Conservation (phyloP, 2,888 invertebrate species). For the Drosophila ustulata region DNA sequence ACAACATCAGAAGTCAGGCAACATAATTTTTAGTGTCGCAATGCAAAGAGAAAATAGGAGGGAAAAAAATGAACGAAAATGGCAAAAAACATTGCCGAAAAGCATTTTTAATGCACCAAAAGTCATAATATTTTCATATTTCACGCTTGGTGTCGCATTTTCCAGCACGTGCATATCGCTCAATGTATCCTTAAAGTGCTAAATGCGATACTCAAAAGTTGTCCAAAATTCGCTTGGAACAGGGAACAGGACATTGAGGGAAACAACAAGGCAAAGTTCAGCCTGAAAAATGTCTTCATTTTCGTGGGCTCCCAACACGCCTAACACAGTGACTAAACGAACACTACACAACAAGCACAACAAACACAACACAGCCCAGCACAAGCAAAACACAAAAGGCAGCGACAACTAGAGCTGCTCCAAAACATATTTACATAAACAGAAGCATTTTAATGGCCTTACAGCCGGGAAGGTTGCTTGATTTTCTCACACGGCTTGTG, state of each 20-base stretch:
- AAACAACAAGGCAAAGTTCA: constrained; percentile 55
- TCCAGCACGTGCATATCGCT: constrained; percentile 45
- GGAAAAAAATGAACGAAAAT: background rate
- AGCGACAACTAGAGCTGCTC: constrained; percentile 34
- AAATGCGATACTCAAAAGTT: constrained; percentile 45
- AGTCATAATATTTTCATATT: constrained; percentile 75
- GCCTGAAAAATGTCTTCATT: constrained; percentile 68
- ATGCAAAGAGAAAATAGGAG: constrained; percentile 9
- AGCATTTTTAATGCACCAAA: constrained; percentile 71
- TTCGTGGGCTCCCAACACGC: constrained; percentile 54
- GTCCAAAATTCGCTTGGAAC: constrained; percentile 25
- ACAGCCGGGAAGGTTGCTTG: background rate
- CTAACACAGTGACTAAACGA: constrained; percentile 55
- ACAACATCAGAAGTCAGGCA: constrained; percentile 47
- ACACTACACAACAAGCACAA: constrained; percentile 13
- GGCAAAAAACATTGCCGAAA: constrained; percentile 35
- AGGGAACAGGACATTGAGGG: constrained; percentile 3
- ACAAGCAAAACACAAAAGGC: constrained; percentile 43
- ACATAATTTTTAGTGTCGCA: constrained; percentile 51
- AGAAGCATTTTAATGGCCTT: constrained; percentile 48
- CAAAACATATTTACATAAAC: constrained; percentile 71
- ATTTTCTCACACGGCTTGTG: background rate
- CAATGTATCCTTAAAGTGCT: constrained; percentile 61
- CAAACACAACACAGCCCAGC: constrained; percentile 33
- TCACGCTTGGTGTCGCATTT: constrained; percentile 49